Percentiles rank a stretch among this genome's conserved stretches.
Evolutionary conservation across 2,113 vertebrate genomes (phyloP).

Genomic region (Cettia cetti): DNA sequence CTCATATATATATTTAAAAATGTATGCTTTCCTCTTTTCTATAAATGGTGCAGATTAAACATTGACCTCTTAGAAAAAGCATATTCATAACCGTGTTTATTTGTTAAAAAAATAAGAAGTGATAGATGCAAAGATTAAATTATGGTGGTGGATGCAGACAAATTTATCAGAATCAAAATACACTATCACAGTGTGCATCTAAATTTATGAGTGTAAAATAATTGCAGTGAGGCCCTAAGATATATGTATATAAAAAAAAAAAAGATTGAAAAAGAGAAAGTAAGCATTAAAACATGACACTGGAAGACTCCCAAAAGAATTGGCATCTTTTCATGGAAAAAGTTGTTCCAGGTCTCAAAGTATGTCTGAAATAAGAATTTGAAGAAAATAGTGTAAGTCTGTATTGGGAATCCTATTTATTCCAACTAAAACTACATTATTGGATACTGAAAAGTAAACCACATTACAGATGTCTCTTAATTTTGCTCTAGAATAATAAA

Average conservation of each 20-base stretch:
- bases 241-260: not conserved
- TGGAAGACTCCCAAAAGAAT: not conserved
- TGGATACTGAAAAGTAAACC: not conserved
- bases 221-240: not conserved
- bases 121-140: not conserved
- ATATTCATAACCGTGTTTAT: not conserved
- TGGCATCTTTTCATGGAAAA: constrained; percentile 5
- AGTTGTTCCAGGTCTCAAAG: not conserved
- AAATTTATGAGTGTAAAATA: not conserved
- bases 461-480: not conserved
- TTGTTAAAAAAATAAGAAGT: not conserved
- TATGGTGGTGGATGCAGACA: not conserved
- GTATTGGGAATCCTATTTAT: not conserved
- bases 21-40: not conserved
- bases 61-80: not conserved
- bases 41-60: not conserved
- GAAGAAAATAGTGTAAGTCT: not conserved
- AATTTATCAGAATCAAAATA: not conserved
- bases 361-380: constrained; percentile 22
- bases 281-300: not conserved
- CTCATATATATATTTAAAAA: not conserved
- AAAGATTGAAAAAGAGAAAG: not conserved
- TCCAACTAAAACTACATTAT: not conserved
- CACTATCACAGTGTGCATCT: not conserved
- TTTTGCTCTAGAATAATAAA: not conserved